These are phyloP conservation scores for Eulemur rufifrons DNA, from an alignment of 2,113 vertebrate species.

Conservation along the genomic window DNA sequence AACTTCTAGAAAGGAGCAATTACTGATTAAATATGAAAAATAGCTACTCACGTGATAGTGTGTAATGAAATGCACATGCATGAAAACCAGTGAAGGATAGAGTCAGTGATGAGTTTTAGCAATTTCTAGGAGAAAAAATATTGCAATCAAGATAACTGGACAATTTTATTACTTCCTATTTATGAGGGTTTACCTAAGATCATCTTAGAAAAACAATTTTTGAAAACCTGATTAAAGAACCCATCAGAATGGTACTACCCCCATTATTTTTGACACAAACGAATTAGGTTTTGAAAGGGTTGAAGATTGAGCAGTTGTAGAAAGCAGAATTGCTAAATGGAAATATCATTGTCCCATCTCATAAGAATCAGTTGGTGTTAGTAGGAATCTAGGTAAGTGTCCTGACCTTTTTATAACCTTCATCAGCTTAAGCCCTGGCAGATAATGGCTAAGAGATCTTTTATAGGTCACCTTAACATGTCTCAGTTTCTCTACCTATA, in stretches of 20 bases:
- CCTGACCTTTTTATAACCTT: not conserved
- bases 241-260: not conserved
- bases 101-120: not conserved
- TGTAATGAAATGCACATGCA: not conserved
- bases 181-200: conserved; percentile 29
- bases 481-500: not conserved
- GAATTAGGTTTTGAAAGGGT: conserved; percentile 17
- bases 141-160: conserved; percentile 3
- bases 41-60: not conserved
- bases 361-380: conserved; percentile 26
- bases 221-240: conserved; percentile 48
- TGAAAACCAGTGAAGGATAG: not conserved
- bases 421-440: not conserved
- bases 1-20: not conserved
- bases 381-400: not conserved
- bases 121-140: conserved; percentile 10
- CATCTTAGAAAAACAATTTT: conserved; percentile 37
- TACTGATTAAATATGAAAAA: not conserved
- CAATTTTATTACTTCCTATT: conserved; percentile 9
- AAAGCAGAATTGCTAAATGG: conserved; percentile 28
- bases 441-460: not conserved
- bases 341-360: not conserved
- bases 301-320: conserved; percentile 34
- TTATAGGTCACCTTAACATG: not conserved
- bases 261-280: conserved; percentile 38